Evolutionary conservation across 2,113 vertebrate genomes (phyloP).

Genomic region (Crotalus helleri): DNA sequence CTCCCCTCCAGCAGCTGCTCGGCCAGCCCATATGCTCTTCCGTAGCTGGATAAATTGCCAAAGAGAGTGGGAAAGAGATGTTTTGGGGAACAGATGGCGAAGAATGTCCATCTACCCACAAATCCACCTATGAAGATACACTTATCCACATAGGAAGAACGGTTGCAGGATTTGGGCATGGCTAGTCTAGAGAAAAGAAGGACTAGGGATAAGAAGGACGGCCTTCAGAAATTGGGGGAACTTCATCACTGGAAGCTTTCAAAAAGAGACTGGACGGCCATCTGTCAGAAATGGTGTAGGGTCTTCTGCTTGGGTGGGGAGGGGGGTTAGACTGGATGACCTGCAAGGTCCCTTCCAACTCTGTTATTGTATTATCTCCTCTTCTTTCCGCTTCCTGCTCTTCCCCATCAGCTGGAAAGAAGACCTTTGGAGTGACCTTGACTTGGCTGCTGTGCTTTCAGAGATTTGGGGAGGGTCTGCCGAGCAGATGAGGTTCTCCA

Average conservation of each 20-base stretch:
- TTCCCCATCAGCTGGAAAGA: neutral
- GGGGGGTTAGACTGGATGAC: too few species aligned
- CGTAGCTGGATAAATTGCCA: too few species aligned
- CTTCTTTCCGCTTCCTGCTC: neutral
- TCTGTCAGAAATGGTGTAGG: too few species aligned
- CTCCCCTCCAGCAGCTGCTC: fast-evolving
- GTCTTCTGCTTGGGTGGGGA: too few species aligned
- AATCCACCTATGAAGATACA: neutral
- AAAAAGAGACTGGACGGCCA: too few species aligned
- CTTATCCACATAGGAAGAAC: neutral
- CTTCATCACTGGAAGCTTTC: too few species aligned
- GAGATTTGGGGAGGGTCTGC: neutral
- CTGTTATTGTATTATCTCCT: too few species aligned
- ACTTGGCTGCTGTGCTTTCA: neutral
- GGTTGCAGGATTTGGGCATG: neutral
- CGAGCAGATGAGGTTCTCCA: neutral
- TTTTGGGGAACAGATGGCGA: neutral
- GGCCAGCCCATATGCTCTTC: neutral
- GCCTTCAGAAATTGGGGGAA: too few species aligned
- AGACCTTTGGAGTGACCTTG: neutral
- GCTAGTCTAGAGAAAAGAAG: neutral
- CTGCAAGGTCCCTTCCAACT: too few species aligned
- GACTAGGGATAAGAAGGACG: too few species aligned
- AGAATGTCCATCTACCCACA: neutral
- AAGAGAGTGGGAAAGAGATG: neutral